These are phyloP conservation scores for Diplogasteroides magnus DNA, from an alignment of 1,140 invertebrate species.

Conservation along the genomic window DNA sequence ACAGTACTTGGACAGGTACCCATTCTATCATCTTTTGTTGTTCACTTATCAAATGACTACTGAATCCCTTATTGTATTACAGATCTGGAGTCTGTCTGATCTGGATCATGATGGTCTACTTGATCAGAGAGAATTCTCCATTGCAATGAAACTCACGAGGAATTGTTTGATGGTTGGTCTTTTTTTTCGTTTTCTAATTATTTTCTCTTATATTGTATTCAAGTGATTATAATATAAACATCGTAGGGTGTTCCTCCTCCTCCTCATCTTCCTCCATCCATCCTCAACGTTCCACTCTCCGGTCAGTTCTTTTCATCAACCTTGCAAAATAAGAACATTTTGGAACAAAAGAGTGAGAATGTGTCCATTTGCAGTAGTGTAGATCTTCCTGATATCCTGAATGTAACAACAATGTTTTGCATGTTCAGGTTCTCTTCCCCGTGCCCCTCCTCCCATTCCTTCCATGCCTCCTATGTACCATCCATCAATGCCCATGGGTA, in stretches of 20 bases:
- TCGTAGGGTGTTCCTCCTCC: slow-evolving; percentile 85
- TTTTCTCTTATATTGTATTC: too few relatives aligned
- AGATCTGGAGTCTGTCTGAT: slow-evolving; percentile 77
- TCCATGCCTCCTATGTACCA: neutral
- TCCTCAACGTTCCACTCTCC: slow-evolving; percentile 69
- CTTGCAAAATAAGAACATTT: too few relatives aligned
- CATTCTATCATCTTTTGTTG: neutral
- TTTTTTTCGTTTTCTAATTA: too few relatives aligned
- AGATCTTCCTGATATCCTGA: slow-evolving; percentile 16
- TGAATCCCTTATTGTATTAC: neutral
- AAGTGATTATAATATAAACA: too few relatives aligned
- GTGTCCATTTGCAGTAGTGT: too few relatives aligned
- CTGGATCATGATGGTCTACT: slow-evolving; percentile 92
- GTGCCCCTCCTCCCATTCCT: neutral
- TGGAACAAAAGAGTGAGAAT: slow-evolving; percentile 30
- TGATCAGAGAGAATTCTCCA: slow-evolving; percentile 91
- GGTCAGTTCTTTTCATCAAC: too few relatives aligned
- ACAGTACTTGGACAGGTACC: slow-evolving; percentile 70
- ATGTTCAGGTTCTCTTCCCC: slow-evolving; percentile 7
- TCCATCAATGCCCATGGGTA: neutral
- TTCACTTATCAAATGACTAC: neutral
- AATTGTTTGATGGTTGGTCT: neutral
- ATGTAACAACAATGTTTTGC: slow-evolving; percentile 4
- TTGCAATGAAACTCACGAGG: slow-evolving; percentile 87
- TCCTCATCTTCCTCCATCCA: slow-evolving; percentile 71